Evolutionary conservation across 2,797 vertebrate genomes (phyloP).

Genomic region (Eospalax fontanierii): DNA sequence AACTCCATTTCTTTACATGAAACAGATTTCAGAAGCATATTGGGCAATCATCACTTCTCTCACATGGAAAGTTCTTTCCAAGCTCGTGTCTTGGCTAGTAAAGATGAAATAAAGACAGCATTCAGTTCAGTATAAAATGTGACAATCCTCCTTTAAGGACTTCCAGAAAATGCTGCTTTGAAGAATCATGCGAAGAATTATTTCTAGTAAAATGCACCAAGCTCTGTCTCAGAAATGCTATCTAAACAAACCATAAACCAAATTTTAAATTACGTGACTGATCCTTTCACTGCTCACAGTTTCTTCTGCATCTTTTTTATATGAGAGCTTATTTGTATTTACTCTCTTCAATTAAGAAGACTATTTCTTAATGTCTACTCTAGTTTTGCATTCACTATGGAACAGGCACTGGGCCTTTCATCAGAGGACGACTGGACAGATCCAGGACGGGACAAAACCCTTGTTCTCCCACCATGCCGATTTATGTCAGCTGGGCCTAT

Average conservation of each 20-base stretch:
- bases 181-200: constrained; percentile 56
- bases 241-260: not conserved
- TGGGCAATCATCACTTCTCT: constrained; percentile 45
- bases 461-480: not conserved
- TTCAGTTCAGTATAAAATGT: constrained; percentile 19
- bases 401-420: not conserved
- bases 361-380: not conserved
- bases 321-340: not conserved
- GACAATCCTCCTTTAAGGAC: constrained; percentile 5
- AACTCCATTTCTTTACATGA: constrained; percentile 73
- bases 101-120: constrained; percentile 55
- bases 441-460: not conserved
- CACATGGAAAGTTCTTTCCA: constrained; percentile 32
- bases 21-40: constrained; percentile 75
- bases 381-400: not conserved
- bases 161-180: constrained; percentile 53
- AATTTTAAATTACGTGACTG: not conserved
- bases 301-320: not conserved
- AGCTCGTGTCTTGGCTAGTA: not conserved
- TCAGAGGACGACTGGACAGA: not conserved
- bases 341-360: not conserved
- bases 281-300: not conserved
- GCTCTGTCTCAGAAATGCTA: constrained; percentile 35
- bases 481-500: not conserved
- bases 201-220: constrained; percentile 28